These are phyloP conservation scores for Sparidentex hasta DNA, from an alignment of 2,797 vertebrate species.

Conservation along the genomic window DNA sequence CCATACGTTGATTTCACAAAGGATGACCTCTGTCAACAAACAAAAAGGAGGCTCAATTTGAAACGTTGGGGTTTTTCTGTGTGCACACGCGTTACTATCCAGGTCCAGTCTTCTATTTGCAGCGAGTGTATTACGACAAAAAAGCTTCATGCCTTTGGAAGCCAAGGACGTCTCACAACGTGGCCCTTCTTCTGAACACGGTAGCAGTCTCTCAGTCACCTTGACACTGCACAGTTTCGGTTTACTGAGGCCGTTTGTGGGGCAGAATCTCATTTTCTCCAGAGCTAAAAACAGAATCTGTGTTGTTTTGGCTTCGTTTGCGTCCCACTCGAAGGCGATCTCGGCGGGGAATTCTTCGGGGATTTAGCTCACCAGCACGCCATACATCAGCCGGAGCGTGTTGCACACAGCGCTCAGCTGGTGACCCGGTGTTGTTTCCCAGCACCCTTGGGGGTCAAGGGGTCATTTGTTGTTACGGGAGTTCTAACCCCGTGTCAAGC, in stretches of 20 bases:
- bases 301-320: constrained; percentile 33
- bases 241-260: constrained; percentile 54
- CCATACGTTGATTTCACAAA: constrained; percentile 48
- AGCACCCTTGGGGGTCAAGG: constrained; percentile 46
- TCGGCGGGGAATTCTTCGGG: constrained; percentile 23
- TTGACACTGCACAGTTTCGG: constrained; percentile 58
- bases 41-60: constrained; percentile 55
- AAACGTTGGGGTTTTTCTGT: constrained; percentile 40
- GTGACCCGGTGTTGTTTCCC: constrained; percentile 61
- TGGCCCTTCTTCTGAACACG: constrained; percentile 43
- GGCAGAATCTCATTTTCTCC: constrained; percentile 60
- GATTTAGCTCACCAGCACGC: constrained; percentile 19
- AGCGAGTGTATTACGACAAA: constrained; percentile 52
- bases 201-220: constrained; percentile 62
- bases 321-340: constrained; percentile 20
- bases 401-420: constrained; percentile 42
- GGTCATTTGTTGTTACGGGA: constrained; percentile 65
- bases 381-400: constrained; percentile 35
- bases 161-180: constrained; percentile 61
- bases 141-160: constrained; percentile 57
- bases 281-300: constrained; percentile 49
- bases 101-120: constrained; percentile 61
- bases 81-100: constrained; percentile 47
- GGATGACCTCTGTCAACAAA: constrained; percentile 64
- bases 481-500: constrained; percentile 65